phyloP scores from a whole-genome alignment of 2,888 invertebrate species.

The Drosophila prolongata region DNA sequence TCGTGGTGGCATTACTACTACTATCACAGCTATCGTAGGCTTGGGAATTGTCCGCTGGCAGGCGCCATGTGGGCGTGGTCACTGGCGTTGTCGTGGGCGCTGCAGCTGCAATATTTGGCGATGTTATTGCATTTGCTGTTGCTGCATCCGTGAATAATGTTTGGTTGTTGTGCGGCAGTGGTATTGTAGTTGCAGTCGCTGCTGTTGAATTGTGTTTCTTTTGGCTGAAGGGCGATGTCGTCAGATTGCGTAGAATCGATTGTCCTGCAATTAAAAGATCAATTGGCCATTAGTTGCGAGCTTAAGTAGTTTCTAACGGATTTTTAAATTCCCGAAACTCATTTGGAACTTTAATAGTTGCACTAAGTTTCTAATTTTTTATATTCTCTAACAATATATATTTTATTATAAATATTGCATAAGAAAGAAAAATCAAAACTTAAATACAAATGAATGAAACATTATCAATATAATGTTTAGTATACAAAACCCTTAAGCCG shows the following conservation, averaged over 20 bases:
- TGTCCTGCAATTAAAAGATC: slow-evolving; percentile 70
- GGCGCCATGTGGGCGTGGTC: slow-evolving; percentile 56
- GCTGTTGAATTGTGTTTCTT: slow-evolving; percentile 75
- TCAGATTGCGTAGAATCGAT: slow-evolving; percentile 83
- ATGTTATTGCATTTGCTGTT: slow-evolving; percentile 13
- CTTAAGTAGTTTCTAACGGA: too few relatives aligned
- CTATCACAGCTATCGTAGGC: slow-evolving; percentile 65
- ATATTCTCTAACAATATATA: too few relatives aligned
- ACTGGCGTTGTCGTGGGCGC: slow-evolving; percentile 37
- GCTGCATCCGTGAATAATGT: slow-evolving; percentile 28
- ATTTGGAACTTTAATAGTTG: too few relatives aligned
- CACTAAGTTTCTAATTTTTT: too few relatives aligned
- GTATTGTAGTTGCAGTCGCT: slow-evolving; percentile 39
- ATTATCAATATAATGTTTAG: too few relatives aligned
- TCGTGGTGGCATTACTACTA: slow-evolving; percentile 44
- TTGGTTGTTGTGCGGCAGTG: slow-evolving; percentile 47
- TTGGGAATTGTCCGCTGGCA: slow-evolving; percentile 49
- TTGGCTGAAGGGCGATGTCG: slow-evolving; percentile 84
- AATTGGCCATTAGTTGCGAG: not conserved
- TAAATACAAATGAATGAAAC: too few relatives aligned
- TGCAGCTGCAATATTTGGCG: slow-evolving; percentile 43
- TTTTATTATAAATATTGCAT: too few relatives aligned
- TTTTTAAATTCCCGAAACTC: too few relatives aligned
- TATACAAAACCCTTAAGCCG: too few relatives aligned
- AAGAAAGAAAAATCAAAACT: too few relatives aligned